Conservation (phyloP, 2,888 invertebrate species). For the Eristalinus sepulchralis region DNA sequence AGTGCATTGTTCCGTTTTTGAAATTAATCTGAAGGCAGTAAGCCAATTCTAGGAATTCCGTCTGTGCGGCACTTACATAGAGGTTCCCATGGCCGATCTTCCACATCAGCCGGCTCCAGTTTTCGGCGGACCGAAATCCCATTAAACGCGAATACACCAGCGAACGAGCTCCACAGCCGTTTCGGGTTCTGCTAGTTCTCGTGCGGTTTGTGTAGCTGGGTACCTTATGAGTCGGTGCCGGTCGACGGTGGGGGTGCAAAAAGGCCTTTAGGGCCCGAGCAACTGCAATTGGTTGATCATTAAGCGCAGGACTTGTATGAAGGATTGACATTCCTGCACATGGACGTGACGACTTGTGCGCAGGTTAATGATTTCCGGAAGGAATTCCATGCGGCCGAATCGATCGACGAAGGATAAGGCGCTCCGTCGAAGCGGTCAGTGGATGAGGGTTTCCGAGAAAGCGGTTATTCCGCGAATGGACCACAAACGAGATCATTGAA, state of each 20-base stretch:
- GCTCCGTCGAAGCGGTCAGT: background rate
- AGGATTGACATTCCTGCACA: slow-evolving; percentile 45
- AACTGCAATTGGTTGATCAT: slow-evolving; percentile 51
- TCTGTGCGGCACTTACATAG: slow-evolving; percentile 52
- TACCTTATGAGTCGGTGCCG: slow-evolving; percentile 50
- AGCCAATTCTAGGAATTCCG: slow-evolving; percentile 62
- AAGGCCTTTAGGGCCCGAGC: background rate
- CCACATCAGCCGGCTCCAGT: background rate
- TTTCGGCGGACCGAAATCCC: slow-evolving; percentile 38
- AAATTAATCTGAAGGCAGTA: slow-evolving; percentile 57
- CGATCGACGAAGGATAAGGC: slow-evolving; percentile 15
- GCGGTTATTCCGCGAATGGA: background rate
- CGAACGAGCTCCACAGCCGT: background rate
- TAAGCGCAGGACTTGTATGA: slow-evolving; percentile 22
- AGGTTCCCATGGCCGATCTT: slow-evolving; percentile 39
- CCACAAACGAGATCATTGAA: slow-evolving; percentile 28
- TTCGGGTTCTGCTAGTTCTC: slow-evolving; percentile 23
- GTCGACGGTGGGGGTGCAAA: background rate
- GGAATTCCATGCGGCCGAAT: slow-evolving; percentile 48
- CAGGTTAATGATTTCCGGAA: slow-evolving; percentile 68
- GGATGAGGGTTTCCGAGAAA: slow-evolving; percentile 38
- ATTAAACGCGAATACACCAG: slow-evolving; percentile 38
- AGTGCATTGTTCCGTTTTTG: slow-evolving; percentile 59
- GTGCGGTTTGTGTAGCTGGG: background rate
- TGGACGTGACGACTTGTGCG: slow-evolving; percentile 31